Evolutionary conservation across 92 coral and sea anemone genomes (phyloP), one percentile per base, ranked within the genome.

Genomic region (Galaxea fascicularis): DNA sequence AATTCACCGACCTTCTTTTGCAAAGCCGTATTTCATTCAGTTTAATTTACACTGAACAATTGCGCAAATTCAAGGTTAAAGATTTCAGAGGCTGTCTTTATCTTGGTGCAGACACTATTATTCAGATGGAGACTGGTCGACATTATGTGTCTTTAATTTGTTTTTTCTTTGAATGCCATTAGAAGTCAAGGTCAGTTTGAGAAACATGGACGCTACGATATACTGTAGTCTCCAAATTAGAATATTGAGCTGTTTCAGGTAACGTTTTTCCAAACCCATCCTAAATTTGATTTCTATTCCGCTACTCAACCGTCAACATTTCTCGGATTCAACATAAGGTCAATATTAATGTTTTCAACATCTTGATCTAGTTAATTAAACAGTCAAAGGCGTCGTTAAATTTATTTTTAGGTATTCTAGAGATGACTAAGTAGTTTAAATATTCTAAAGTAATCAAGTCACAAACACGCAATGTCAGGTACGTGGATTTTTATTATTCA

Each of bases 201-300:
- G 26, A 60, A 60, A 60, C 66, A 60, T 60, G 66, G 66, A 60
- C 25, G 66, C 66, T 16, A 60, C 66, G 66, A 60, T 60, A 60
- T 60, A 60, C 25, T 60, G 66, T 60, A 60, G 11, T 60, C 66
- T 60, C 25, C 66, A 16, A 4, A 24, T 12, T 60, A 60, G 25
- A 60, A 60, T 60, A 16, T 20, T 53, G 59, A 53, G 59, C 3
- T 53, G 59, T 53, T 53, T 2, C 59, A 53, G 59, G 4, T 53
- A 53, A 53, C 4, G 3, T 13, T 18, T 13, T 53, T 53, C 10
- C 11, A 53, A 53, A 53, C 11, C 11, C 59, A 53, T 14, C 59
- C 59, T 53, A 53, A 53, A 53, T 13, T 6, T 53, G 8, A 15
- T 8, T 49, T 49, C 15, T 49, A 49, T 15, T 49, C 56, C 56